Evolutionary conservation across 2,888 invertebrate species (phyloP).

Genomic region (Ceraclea dissimilis): DNA sequence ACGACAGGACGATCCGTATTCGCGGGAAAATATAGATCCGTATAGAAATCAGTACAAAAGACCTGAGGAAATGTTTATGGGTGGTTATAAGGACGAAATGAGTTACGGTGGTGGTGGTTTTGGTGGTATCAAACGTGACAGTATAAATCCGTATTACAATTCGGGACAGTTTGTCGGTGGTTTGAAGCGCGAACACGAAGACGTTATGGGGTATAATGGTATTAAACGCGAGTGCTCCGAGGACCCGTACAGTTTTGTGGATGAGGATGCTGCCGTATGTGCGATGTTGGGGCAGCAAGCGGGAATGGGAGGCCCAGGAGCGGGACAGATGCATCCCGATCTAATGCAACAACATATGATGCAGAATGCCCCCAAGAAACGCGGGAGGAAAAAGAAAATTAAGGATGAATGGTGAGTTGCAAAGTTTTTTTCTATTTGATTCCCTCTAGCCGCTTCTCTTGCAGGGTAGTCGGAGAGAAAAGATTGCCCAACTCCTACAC

Average conservation of each 20-base stretch:
- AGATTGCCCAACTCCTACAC: conserved; percentile 22
- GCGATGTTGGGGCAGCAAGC: conserved; percentile 48
- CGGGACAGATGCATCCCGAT: conserved; percentile 27
- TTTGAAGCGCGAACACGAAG: conserved; percentile 34
- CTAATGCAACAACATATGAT: conserved; percentile 42
- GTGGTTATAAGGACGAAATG: conserved; percentile 21
- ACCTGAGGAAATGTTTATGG: conserved; percentile 24
- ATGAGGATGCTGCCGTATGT: conserved; percentile 62
- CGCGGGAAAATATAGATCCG: conserved; percentile 21
- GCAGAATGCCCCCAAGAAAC: conserved; percentile 64
- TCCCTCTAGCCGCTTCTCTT: too few relatives aligned
- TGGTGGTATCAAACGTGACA: conserved; percentile 24
- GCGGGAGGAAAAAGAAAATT: conserved; percentile 81
- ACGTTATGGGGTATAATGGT: conserved; percentile 33
- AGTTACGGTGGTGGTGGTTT: conserved; percentile 22
- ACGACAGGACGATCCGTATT: conserved; percentile 26
- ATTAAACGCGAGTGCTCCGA: conserved; percentile 56
- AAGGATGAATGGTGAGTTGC: conserved; percentile 50
- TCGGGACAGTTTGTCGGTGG: conserved; percentile 25
- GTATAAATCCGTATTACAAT: conserved; percentile 28
- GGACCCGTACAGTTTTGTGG: conserved; percentile 81
- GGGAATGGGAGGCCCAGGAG: conserved; percentile 26
- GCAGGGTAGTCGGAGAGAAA: too few relatives aligned
- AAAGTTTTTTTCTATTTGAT: conserved; percentile 10
- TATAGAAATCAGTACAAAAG: conserved; percentile 24